Percentiles rank a stretch among this genome's conserved stretches.
These are phyloP conservation scores for Pipistrellus kuhlii DNA, from an alignment of 2,797 vertebrate species.

Conservation along the genomic window DNA sequence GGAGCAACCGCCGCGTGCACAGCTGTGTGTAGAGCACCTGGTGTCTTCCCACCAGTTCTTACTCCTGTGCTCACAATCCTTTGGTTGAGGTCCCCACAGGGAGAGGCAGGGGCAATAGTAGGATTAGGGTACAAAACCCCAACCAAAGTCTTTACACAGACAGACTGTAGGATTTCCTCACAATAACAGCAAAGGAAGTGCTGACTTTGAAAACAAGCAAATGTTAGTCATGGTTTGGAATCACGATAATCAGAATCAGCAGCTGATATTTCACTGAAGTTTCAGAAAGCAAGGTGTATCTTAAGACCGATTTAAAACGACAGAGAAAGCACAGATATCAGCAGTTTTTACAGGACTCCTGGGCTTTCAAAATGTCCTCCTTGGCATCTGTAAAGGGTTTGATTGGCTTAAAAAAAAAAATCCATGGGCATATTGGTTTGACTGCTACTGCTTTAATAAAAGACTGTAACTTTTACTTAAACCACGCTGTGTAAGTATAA, in stretches of 20 bases:
- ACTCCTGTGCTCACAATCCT: not conserved
- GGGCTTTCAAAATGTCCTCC: constrained; percentile 11
- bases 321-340: constrained; percentile 1
- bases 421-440: not conserved
- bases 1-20: accelerated
- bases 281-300: constrained; percentile 17
- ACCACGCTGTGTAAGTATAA: not conserved
- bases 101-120: not conserved
- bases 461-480: constrained; percentile 44
- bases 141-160: not conserved
- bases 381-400: not conserved
- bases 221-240: not conserved
- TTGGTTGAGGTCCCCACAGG: not conserved
- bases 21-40: accelerated
- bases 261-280: not conserved
- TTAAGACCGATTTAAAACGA: constrained; percentile 46
- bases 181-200: not conserved
- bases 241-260: not conserved
- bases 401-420: not conserved
- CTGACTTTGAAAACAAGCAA: constrained; percentile 2
- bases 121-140: not conserved
- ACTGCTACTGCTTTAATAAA: constrained; percentile 36
- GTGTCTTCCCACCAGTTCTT: not conserved
- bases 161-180: not conserved
- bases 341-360: constrained; percentile 8